Percentiles rank a stretch among this genome's conserved stretches.
phyloP scores from a whole-genome alignment of 23 tunicate species.

The Trididemnum nubilum region DNA sequence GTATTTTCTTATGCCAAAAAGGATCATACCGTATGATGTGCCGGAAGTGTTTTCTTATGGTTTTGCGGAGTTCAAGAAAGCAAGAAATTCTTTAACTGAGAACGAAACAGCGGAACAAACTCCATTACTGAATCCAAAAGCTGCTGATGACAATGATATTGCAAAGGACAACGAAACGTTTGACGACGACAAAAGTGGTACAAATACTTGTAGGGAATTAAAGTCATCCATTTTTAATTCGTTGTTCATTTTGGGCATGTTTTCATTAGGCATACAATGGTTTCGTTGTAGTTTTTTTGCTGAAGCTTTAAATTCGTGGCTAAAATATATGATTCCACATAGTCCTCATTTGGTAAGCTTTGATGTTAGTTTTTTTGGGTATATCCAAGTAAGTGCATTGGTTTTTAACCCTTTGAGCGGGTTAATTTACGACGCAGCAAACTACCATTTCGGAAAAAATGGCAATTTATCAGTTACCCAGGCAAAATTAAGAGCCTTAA shows the following conservation, averaged over 20 bases:
- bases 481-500: background rate
- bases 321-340: background rate
- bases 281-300: background rate
- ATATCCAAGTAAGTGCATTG: background rate
- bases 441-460: background rate
- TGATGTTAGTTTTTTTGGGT: background rate
- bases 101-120: too few species aligned
- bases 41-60: slow-evolving; percentile 9
- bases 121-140: too few species aligned
- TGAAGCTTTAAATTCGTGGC: background rate
- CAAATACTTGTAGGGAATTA: background rate
- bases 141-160: background rate
- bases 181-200: background rate
- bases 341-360: background rate
- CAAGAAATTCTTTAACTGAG: too few species aligned
- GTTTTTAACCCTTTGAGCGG: background rate
- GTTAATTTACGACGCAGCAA: background rate
- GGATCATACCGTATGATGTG: slow-evolving; percentile 1
- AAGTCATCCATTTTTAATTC: background rate
- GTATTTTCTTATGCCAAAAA: slow-evolving; percentile 19
- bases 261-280: background rate
- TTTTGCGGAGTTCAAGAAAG: too few species aligned
- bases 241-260: background rate
- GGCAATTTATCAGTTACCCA: background rate
- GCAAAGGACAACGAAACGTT: background rate